These are phyloP conservation scores for Magallana gigas DNA, from an alignment of 1,140 invertebrate species.

Conservation along the genomic window DNA sequence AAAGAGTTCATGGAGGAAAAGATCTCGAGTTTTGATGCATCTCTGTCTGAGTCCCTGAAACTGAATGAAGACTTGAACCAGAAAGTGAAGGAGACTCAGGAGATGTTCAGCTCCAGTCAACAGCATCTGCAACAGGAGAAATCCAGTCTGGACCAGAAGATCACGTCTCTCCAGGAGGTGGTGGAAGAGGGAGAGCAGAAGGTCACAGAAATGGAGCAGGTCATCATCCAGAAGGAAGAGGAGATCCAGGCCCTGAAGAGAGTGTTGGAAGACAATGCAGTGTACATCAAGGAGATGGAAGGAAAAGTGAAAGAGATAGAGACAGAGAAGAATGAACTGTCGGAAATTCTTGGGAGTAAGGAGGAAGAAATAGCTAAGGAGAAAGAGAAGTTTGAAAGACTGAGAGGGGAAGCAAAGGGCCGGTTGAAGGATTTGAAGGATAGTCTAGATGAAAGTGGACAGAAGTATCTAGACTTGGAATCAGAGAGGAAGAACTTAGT, in stretches of 20 bases:
- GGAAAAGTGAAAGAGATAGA: conserved; percentile 50
- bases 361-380: conserved; percentile 47
- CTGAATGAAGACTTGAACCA: conserved; percentile 64
- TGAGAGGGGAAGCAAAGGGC: conserved; percentile 61
- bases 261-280: conserved; percentile 59
- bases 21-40: conserved; percentile 62
- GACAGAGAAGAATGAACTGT: conserved; percentile 28
- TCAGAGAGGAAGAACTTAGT: conserved; percentile 41
- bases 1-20: conserved; percentile 64
- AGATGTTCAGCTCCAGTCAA: conserved; percentile 54
- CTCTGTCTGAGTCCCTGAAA: conserved; percentile 59
- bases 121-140: conserved; percentile 63
- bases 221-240: conserved; percentile 58
- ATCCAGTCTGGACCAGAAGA: conserved; percentile 55
- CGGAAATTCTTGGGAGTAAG: conserved; percentile 50
- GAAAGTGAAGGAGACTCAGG: conserved; percentile 62
- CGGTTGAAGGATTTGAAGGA: conserved; percentile 67
- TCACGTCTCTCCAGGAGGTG: conserved; percentile 50
- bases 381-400: conserved; percentile 66
- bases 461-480: conserved; percentile 42
- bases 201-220: conserved; percentile 55
- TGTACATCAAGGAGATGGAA: conserved; percentile 51
- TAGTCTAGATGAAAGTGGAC: conserved; percentile 57
- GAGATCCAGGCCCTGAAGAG: conserved; percentile 61
- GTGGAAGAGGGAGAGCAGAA: conserved; percentile 48